These are phyloP conservation scores for Oophaga sylvatica DNA, from an alignment of 2,797 vertebrate genomes.

Conservation along the genomic window DNA sequence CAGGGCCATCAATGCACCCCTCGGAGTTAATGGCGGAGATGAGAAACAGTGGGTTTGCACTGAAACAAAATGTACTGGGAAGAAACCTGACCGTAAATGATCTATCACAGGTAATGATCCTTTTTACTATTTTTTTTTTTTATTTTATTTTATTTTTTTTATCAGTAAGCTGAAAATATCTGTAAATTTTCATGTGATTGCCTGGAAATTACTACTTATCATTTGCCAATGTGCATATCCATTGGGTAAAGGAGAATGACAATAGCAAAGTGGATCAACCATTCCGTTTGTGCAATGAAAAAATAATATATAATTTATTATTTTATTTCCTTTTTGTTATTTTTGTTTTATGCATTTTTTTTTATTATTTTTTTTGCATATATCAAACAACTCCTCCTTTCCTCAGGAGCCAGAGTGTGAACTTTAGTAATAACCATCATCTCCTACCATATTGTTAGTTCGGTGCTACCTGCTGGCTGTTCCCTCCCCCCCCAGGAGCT, in stretches of 20 bases:
- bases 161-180: constrained; percentile 82
- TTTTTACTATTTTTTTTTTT: constrained; percentile 53
- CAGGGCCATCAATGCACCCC: constrained; percentile 99
- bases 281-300: neutral
- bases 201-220: constrained; percentile 79
- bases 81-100: constrained; percentile 94
- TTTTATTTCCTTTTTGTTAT: neutral
- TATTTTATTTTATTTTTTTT: too few relatives aligned
- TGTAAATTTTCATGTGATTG: constrained; percentile 81
- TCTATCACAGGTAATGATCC: constrained; percentile 96
- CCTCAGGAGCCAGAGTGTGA: constrained; percentile 64
- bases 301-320: neutral
- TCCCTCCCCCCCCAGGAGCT: neutral
- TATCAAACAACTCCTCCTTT: constrained; percentile 66
- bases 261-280: neutral
- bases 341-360: constrained; percentile 47
- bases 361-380: constrained; percentile 70
- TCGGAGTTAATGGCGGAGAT: constrained; percentile 99
- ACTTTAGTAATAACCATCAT: constrained; percentile 45
- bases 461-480: constrained; percentile 28
- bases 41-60: constrained; percentile 99
- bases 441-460: constrained; percentile 42
- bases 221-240: constrained; percentile 82
- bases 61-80: constrained; percentile 99
- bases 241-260: constrained; percentile 68